Conservation (phyloP, 2,888 invertebrate genomes). For the Erebia epiphron region DNA sequence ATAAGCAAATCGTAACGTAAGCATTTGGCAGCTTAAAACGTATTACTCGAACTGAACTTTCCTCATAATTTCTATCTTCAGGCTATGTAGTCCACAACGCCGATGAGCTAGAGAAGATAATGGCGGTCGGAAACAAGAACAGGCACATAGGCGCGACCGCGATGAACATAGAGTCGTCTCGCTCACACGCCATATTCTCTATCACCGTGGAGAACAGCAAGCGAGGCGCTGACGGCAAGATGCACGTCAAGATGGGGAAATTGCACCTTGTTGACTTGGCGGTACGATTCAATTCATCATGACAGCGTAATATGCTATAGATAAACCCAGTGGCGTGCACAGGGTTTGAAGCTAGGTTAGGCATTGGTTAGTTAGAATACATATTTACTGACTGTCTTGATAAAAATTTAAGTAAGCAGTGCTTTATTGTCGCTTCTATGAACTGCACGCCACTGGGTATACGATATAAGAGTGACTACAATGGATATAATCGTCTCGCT, state of each 20-base stretch:
- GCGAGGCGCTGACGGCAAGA: slow-evolving; percentile 89
- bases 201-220: slow-evolving; percentile 98
- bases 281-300: slow-evolving; percentile 74
- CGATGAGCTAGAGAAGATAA: slow-evolving; percentile 96
- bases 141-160: slow-evolving; percentile 91
- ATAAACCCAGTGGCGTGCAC: too few species aligned
- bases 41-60: too few species aligned
- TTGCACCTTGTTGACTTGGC: slow-evolving; percentile 98
- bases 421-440: too few species aligned
- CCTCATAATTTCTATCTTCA: slow-evolving; percentile 51
- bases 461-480: too few species aligned
- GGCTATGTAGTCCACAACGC: slow-evolving; percentile 99
- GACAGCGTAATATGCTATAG: neutral
- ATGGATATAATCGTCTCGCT: slow-evolving; percentile 88
- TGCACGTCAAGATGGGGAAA: slow-evolving; percentile 97
- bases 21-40: too few species aligned
- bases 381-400: too few species aligned
- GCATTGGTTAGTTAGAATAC: too few species aligned
- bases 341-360: too few species aligned
- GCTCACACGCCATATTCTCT: slow-evolving; percentile 99
- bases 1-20: too few species aligned
- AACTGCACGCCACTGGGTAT: too few species aligned
- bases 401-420: too few species aligned
- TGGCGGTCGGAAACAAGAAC: slow-evolving; percentile 98
- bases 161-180: slow-evolving; percentile 98